Evolutionary conservation across 2,113 vertebrate species (phyloP), one percentile per base, ranked within the genome.

Genomic region (Columbina picui): DNA sequence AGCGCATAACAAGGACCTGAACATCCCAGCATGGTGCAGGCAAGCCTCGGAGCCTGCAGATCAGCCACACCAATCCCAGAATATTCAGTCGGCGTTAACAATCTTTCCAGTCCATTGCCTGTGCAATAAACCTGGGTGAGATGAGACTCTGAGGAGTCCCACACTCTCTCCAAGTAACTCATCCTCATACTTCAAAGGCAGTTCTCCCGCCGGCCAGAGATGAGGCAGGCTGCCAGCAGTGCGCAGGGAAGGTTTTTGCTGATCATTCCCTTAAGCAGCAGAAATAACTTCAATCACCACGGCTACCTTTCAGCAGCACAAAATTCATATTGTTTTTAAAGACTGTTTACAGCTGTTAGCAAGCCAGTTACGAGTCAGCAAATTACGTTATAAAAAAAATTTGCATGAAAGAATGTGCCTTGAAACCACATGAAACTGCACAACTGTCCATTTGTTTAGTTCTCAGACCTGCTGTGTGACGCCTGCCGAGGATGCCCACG

Each of bases 231-330:
- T 91, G 89, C 47, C 96, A 68, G 87, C 57, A 6, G 22, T 25
- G 77, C 14, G 1, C 0, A 0, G 17, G 43, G 20, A 57, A 47
- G 47, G 49, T 4, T 47, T 70, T 60, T 69, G 34, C 69, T 79
- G 74, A 43, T 82, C 34, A 8, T 55, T 63, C 22, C 69, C 65
- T 78, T 81, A 70, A 75, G 69, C 41, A 87, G 32, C 47, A 91
- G 56, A 29, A 78, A 6, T 73, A 91, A 63, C 26, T 91, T 63
- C 64, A 78, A 68, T 52, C 47, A 68, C 29, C 26, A 47, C 25
- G 36, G 84, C 50, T 91, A 36, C 55, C 41, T 87, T 55, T 84
- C 68, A 67, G 73, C 68, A 84, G 59, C 50, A 57, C 25, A 84
- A 74, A 55, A 70, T n/a, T 74, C 32, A 1, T 6, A 38, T 36